Conservation (phyloP, 2,113 vertebrate species). For the Xenopus tropicalis region DNA sequence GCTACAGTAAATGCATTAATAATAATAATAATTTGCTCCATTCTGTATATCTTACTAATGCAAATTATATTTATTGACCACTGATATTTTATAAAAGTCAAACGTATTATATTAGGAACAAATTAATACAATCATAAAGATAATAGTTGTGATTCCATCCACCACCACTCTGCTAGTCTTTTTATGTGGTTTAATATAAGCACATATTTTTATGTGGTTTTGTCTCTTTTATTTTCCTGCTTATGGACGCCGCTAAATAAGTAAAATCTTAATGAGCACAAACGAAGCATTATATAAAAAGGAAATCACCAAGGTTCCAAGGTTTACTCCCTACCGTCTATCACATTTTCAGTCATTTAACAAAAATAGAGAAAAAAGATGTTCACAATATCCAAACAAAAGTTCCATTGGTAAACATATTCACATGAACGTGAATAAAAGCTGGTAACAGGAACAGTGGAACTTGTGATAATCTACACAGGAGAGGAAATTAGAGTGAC, state of each 20-base stretch:
- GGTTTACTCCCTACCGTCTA: neutral
- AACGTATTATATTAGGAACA: too few species aligned
- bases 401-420: neutral
- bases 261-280: neutral
- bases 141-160: too few species aligned
- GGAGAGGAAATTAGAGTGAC: slow-evolving; percentile 20
- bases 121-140: too few species aligned
- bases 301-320: neutral
- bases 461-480: neutral
- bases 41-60: too few species aligned
- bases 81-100: too few species aligned
- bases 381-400: neutral
- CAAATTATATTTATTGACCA: too few species aligned
- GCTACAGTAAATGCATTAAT: too few species aligned
- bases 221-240: neutral
- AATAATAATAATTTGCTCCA: too few species aligned
- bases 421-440: neutral
- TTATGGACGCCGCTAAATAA: neutral
- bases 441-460: neutral
- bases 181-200: too few species aligned
- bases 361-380: neutral
- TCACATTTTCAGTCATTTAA: neutral
- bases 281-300: neutral
- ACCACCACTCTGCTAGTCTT: too few species aligned
- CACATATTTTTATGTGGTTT: too few species aligned